A percentile compares a stretch with the other conserved stretches of the same genome.
Evolutionary conservation across 2,113 vertebrate genomes (phyloP).

Genomic region (Neoarius graeffei): DNA sequence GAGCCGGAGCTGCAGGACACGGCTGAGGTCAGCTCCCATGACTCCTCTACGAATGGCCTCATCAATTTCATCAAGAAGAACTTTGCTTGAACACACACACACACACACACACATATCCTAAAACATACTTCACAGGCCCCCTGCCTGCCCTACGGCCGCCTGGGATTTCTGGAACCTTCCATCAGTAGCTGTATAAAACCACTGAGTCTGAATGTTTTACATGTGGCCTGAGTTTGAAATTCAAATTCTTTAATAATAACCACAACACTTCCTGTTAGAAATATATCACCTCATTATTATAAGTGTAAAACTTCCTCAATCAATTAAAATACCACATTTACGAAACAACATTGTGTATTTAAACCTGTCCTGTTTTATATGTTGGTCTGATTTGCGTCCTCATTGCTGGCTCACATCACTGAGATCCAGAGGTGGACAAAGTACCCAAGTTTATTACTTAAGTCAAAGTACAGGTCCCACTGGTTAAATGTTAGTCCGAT

Average conservation of each 20-base stretch:
- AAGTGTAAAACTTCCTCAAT: neutral
- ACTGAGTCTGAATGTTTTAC: neutral
- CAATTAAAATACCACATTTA: neutral
- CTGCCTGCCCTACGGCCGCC: conserved; percentile 19
- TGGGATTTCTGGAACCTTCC: conserved; percentile 36
- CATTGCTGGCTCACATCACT: neutral
- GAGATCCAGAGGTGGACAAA: too few relatives aligned
- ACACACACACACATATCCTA: neutral
- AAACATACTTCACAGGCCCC: conserved; percentile 23
- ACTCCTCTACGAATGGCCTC: conserved; percentile 94
- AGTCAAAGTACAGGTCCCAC: too few relatives aligned
- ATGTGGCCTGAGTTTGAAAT: neutral
- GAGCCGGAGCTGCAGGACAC: conserved; percentile 86
- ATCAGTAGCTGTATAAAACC: neutral
- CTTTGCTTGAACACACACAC: conserved; percentile 67
- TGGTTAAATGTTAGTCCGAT: too few relatives aligned
- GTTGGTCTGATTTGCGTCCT: neutral
- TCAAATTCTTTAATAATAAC: neutral
- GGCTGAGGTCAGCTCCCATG: conserved; percentile 81
- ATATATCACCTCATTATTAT: neutral
- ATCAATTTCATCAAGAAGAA: conserved; percentile 95
- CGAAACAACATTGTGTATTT: neutral
- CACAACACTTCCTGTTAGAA: neutral
- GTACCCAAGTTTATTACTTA: too few relatives aligned
- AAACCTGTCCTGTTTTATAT: neutral